These are phyloP conservation scores for Verasper variegatus DNA, from an alignment of 2,113 vertebrate species.

Conservation along the genomic window DNA sequence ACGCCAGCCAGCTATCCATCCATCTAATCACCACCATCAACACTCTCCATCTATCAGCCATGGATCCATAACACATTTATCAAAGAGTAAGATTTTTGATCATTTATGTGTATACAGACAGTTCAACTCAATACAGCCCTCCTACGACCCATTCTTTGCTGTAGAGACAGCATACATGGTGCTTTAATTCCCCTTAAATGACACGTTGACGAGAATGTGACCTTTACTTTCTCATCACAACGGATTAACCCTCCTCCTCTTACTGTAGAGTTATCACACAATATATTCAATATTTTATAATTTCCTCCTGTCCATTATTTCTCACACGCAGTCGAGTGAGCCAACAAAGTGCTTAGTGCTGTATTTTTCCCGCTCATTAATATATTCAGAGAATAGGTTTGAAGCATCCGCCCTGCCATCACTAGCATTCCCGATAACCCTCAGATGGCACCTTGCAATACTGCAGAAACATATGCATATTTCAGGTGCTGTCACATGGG, in stretches of 20 bases:
- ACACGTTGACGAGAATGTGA: neutral
- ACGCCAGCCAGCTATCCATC: conserved; percentile 26
- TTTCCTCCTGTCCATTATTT: conserved; percentile 70
- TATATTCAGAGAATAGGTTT: conserved; percentile 80
- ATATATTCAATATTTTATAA: conserved; percentile 79
- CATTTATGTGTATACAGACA: neutral
- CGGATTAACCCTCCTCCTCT: conserved; percentile 22
- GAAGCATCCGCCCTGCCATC: conserved; percentile 58
- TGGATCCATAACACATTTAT: conserved; percentile 34
- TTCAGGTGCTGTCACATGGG: conserved; percentile 72
- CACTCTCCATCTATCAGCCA: conserved; percentile 33
- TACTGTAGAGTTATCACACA: conserved; percentile 40
- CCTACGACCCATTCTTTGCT: neutral
- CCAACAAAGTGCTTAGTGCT: conserved; percentile 80
- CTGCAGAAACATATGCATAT: conserved; percentile 73
- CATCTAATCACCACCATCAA: conserved; percentile 9
- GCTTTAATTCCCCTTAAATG: conserved; percentile 13
- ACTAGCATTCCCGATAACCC: conserved; percentile 56
- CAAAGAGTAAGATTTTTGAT: conserved; percentile 20
- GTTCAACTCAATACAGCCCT: neutral
- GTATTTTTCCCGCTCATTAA: conserved; percentile 79
- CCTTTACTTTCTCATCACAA: conserved; percentile 19
- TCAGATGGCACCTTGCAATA: conserved; percentile 43
- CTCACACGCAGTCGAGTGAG: conserved; percentile 43
- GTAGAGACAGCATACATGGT: neutral